Base-by-base conservation (phyloP, 2,113 vertebrate genomes). In the Spheniscus mendiculus region DNA sequence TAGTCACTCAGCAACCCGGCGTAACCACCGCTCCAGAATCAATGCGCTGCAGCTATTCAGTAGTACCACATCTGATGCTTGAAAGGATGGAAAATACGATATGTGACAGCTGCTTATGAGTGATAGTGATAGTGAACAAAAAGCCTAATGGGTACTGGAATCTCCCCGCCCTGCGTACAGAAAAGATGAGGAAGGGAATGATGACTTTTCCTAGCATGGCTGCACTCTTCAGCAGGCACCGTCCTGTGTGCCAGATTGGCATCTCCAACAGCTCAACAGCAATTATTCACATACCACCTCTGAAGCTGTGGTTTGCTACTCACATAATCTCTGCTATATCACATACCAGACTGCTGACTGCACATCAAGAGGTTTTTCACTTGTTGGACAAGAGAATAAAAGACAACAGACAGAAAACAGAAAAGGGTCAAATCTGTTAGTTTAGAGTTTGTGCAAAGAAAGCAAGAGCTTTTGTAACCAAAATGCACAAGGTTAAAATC, bases 81-180 rank as follows among this genome's bases (percentile, higher is more conserved):
- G 84, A 93, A 82, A 93, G 95, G 71, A 66, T 27, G 94, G 72
- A 76, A 94, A 94, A 87, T 82, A 66, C 3, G 14, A 66, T 38
- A 80, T 63, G 76, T 89, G 97, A 94, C 89, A 93, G 86, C 74
- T 91, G 95, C 94, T 87, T 94, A 79, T 69, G 92, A 96, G 87
- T 30, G 62, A 87, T 74, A 78, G 90, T 65, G 79, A 80, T 72
- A 72, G 67, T 11, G 91, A 94, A 96, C 93, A 91, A 96, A 97
- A 93, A 76, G 73, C 65, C 90, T 83, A 45, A 82, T 47, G 62
- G 87, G 55, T 65, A 32, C 38, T 21, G 62, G 96, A 81, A 55
- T 87, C 87, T 87, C 40, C 92, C 67, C 6, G 1, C 49, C 78
- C 85, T 2, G 1, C 9, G 6, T 65, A 74, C 52, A 81, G 73